Base-by-base conservation (phyloP, 2,888 invertebrate genomes). In the Drosophila trichaetosa region DNA sequence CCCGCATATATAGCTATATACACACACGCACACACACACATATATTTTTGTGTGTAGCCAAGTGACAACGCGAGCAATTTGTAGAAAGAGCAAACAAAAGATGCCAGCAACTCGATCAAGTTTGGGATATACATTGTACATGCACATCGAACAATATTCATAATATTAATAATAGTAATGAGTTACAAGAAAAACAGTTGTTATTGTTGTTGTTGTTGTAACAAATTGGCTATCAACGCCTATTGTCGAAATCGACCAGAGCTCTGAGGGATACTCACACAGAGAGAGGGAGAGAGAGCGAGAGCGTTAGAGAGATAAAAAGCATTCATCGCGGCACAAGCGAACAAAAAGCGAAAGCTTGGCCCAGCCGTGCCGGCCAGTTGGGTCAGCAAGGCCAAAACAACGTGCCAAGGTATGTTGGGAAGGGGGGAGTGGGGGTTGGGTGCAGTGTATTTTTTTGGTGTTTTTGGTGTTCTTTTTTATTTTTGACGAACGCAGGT, bases 221-320 rank as follows among this genome's bases (percentile, higher is more conserved):
- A 86, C 87, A 86, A 83, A 83, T 86, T 82, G 87, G 53, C 83
- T 81, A 83, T 76, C 83, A 86, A 86, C 83, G 79, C 81, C 83
- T 81, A 42, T 52, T 27, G 56, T 42, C 38, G 46, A 51, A 49
- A 73, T 69, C 59, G 60, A 73, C 16, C 24, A 46, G 46, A 46
- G 46, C 46, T 16, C 46, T 8, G 65, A 42, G 38, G 62, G 42
- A 27, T 27, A 38, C 11, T 13, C 13, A 52, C n/a, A 27, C 10
- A n/a, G 10, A 7, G 4, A 57, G 59, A 42, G 24, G 62, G 6
- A 51, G 31, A 1, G 16, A 27, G 5, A 34, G 10, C 21, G 51
- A 21, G 40, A 16, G 53, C 27, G 46, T 40, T 29, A 49, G 40
- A 21, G 57, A 33, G 46, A 51, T 34, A 69, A 49, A 64, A 62